Evolutionary conservation across 2,888 invertebrate species (phyloP).

Genomic region (Mesoligia furuncula): DNA sequence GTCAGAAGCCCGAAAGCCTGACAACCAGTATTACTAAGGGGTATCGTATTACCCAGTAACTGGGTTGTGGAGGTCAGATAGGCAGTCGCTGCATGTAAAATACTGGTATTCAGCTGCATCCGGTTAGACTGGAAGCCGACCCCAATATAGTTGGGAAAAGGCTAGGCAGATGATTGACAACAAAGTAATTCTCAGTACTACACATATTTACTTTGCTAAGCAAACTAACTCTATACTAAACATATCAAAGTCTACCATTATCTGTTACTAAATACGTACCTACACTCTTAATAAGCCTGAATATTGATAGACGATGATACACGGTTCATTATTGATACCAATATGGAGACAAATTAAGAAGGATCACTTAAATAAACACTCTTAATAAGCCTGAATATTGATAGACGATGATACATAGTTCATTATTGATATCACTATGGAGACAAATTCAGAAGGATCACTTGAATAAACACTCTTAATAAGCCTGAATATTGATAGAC

Average conservation of each 20-base stretch:
- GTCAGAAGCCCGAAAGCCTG: too few species aligned
- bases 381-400: slow-evolving; percentile 10
- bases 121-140: too few species aligned
- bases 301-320: slow-evolving; percentile 23
- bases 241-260: slow-evolving; percentile 21
- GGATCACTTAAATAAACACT: neutral
- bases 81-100: too few species aligned
- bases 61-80: too few species aligned
- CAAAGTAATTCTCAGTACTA: neutral
- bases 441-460: slow-evolving; percentile 8
- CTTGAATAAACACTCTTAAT: slow-evolving; percentile 3
- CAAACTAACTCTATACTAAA: slow-evolving; percentile 1
- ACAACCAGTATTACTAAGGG: too few species aligned
- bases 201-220: slow-evolving; percentile 3
- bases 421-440: neutral
- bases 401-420: slow-evolving; percentile 13
- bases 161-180: too few species aligned
- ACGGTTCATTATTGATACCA: neutral
- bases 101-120: too few species aligned
- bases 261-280: slow-evolving; percentile 29
- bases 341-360: neutral
- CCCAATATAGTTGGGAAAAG: too few species aligned
- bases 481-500: slow-evolving; percentile 17
- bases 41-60: too few species aligned
- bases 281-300: slow-evolving; percentile 6